phyloP scores from a whole-genome alignment of 2,113 vertebrate genomes.

The Myrmecobius fasciatus region DNA sequence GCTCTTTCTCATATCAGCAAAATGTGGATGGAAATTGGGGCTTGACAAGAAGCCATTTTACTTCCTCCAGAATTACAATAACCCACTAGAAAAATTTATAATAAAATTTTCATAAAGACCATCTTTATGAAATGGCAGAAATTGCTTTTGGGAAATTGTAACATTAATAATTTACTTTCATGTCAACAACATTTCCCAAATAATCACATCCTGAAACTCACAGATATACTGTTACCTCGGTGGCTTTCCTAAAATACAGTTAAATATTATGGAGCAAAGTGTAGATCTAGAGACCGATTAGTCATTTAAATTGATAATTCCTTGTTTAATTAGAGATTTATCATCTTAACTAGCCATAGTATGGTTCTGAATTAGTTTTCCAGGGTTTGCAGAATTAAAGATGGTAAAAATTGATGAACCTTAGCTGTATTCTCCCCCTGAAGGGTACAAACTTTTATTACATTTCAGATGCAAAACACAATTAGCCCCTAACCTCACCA shows the following conservation, averaged over 20 bases:
- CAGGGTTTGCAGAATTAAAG: slow-evolving; percentile 79
- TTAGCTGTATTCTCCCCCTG: slow-evolving; percentile 57
- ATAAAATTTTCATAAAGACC: slow-evolving; percentile 81
- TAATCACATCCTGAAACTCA: slow-evolving; percentile 53
- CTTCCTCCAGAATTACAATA: slow-evolving; percentile 66
- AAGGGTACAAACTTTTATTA: slow-evolving; percentile 67
- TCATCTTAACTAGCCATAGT: slow-evolving; percentile 78
- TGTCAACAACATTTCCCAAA: slow-evolving; percentile 71
- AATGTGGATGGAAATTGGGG: slow-evolving; percentile 41
- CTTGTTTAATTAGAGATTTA: slow-evolving; percentile 83
- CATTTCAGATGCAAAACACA: slow-evolving; percentile 73
- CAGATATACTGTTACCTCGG: slow-evolving; percentile 52
- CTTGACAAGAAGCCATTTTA: slow-evolving; percentile 66
- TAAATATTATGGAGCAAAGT: slow-evolving; percentile 59
- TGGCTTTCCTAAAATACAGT: slow-evolving; percentile 46
- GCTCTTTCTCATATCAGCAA: slow-evolving; percentile 37
- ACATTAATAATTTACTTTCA: slow-evolving; percentile 69
- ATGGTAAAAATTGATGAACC: slow-evolving; percentile 82
- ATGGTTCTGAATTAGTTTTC: slow-evolving; percentile 79
- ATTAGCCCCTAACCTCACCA: slow-evolving; percentile 74
- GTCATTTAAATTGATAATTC: slow-evolving; percentile 75
- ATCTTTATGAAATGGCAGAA: slow-evolving; percentile 78
- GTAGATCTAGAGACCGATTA: slow-evolving; percentile 71
- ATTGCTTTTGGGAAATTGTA: slow-evolving; percentile 69
- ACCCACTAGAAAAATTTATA: slow-evolving; percentile 78